phyloP scores from a whole-genome alignment of 2,113 vertebrate genomes.

The Falcunculus frontatus region DNA sequence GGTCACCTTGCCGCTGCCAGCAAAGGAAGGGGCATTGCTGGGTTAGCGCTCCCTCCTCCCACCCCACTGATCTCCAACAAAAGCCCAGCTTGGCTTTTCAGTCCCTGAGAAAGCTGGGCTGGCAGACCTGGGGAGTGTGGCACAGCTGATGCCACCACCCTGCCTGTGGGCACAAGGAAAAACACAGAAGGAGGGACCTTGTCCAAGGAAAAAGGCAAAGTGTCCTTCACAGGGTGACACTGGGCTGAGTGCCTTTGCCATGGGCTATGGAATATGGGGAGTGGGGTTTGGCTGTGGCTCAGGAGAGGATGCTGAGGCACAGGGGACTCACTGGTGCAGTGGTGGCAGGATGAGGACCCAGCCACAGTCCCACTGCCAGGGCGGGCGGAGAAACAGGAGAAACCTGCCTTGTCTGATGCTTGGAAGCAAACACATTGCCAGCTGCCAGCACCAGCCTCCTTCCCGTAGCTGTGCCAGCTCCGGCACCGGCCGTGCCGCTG shows the following conservation, averaged over 20 bases:
- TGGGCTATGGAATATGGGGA: accelerated
- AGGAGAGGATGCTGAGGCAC: accelerated
- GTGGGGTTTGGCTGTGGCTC: background rate
- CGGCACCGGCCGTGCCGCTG: accelerated
- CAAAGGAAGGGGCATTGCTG: accelerated
- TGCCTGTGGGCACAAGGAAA: background rate
- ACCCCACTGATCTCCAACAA: background rate
- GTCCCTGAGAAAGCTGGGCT: background rate
- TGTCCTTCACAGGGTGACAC: background rate
- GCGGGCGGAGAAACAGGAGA: background rate
- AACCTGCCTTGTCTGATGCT: background rate
- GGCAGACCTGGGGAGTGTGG: background rate
- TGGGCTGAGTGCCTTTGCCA: background rate
- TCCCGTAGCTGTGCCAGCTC: background rate
- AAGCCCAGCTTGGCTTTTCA: background rate
- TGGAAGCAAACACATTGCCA: accelerated
- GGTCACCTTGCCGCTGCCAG: background rate
- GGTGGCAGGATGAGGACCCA: background rate
- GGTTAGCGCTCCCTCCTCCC: background rate
- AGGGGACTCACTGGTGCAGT: accelerated
- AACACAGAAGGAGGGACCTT: background rate
- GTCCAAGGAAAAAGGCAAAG: background rate
- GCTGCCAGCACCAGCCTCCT: background rate
- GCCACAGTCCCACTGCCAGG: background rate
- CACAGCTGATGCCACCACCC: background rate